phyloP scores from a whole-genome alignment of 2,888 invertebrate species.

The Plusia festucae region DNA sequence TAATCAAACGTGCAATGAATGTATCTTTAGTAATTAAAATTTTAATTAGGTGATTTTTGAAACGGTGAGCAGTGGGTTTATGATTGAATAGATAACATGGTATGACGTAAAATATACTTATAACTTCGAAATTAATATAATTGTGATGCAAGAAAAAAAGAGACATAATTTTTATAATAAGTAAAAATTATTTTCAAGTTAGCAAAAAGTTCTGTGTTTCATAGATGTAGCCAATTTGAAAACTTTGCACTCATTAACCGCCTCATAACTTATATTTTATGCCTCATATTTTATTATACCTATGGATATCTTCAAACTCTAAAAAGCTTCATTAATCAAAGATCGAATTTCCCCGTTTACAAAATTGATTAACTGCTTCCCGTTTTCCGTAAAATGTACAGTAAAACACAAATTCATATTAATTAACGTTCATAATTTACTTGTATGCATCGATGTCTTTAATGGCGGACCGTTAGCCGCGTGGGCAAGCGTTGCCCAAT shows the following conservation, averaged over 20 bases:
- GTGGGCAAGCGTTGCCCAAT: constrained; percentile 84
- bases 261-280: constrained; percentile 48
- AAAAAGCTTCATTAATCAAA: constrained; percentile 39
- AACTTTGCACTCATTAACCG: constrained; percentile 38
- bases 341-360: constrained; percentile 50
- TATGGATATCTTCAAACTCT: constrained; percentile 24
- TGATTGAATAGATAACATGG: constrained; percentile 10
- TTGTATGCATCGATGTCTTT: constrained; percentile 66
- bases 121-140: background rate
- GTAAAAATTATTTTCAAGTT: too few relatives aligned
- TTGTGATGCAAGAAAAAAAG: background rate
- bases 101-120: constrained; percentile 17
- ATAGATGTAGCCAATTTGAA: constrained; percentile 48
- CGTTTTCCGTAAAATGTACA: constrained; percentile 73
- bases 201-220: constrained; percentile 40
- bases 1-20: constrained; percentile 40
- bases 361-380: constrained; percentile 69
- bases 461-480: constrained; percentile 77
- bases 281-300: constrained; percentile 46
- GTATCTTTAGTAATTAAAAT: constrained; percentile 45
- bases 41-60: constrained; percentile 43
- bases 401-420: constrained; percentile 76
- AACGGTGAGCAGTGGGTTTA: constrained; percentile 27
- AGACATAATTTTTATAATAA: too few relatives aligned
- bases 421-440: constrained; percentile 83